phyloP scores from a whole-genome alignment of 2,113 vertebrate genomes.

The Peucedramus taeniatus region DNA sequence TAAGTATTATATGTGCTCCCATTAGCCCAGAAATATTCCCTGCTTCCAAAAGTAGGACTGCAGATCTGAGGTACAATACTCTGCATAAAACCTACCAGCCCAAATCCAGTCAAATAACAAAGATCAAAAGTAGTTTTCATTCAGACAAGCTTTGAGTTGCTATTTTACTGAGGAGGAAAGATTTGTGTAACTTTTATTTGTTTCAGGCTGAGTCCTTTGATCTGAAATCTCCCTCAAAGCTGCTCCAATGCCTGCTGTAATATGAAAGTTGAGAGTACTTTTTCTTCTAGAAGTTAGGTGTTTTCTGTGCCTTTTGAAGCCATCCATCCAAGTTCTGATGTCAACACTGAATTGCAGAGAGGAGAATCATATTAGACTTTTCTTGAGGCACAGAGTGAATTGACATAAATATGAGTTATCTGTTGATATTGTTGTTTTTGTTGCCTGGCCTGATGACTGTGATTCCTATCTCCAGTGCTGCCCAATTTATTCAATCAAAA shows the following conservation, averaged over 20 bases:
- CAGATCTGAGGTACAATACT: background rate
- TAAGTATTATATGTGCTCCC: background rate
- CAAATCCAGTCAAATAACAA: background rate
- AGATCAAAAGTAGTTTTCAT: background rate
- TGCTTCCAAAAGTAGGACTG: background rate
- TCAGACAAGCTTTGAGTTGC: background rate
- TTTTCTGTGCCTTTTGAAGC: background rate
- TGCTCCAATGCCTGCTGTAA: background rate
- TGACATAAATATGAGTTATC: conserved; percentile 43
- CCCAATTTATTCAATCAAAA: background rate
- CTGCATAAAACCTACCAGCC: background rate
- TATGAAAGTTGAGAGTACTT: background rate
- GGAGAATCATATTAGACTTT: background rate
- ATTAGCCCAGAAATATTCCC: background rate
- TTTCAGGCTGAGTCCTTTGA: background rate
- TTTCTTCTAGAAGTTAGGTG: background rate
- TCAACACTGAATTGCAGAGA: background rate
- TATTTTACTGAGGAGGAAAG: background rate
- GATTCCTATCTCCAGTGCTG: background rate
- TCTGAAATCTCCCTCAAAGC: accelerated
- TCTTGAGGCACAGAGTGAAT: background rate
- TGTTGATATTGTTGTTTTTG: conserved; percentile 15
- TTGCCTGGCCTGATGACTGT: background rate
- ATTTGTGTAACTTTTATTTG: background rate
- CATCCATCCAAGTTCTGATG: background rate